phyloP scores from a whole-genome alignment of 2,888 invertebrate species.

The Drosophila paucipuncta region DNA sequence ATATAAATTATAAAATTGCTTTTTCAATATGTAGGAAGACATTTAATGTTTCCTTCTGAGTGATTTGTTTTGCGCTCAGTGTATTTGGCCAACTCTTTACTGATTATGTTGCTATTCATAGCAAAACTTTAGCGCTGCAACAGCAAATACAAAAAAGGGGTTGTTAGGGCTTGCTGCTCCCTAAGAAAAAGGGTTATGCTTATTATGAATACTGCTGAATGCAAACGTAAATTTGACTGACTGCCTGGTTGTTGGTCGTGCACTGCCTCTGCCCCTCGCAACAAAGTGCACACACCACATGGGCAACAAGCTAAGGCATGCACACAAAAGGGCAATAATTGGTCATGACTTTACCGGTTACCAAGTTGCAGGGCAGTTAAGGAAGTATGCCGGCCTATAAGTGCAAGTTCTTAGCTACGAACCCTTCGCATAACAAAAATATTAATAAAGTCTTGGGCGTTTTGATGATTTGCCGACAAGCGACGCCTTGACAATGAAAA shows the following conservation, averaged over 20 bases:
- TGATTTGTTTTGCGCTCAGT: constrained; percentile 25
- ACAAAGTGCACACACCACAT: constrained; percentile 51
- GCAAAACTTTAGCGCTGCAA: constrained; percentile 52
- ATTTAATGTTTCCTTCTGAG: neutral
- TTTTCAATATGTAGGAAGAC: neutral
- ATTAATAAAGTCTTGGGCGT: constrained; percentile 70
- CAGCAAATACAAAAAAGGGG: constrained; percentile 22
- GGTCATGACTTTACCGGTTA: constrained; percentile 76
- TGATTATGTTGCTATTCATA: constrained; percentile 69
- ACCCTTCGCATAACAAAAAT: constrained; percentile 47
- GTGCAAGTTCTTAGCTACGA: constrained; percentile 34
- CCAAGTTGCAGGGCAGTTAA: constrained; percentile 43
- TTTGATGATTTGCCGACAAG: constrained; percentile 75
- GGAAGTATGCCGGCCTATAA: constrained; percentile 16
- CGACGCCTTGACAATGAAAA: constrained; percentile 77
- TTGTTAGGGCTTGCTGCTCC: constrained; percentile 7
- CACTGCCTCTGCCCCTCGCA: constrained; percentile 1
- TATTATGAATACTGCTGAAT: constrained; percentile 53
- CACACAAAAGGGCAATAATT: constrained; percentile 72
- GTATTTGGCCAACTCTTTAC: constrained; percentile 41
- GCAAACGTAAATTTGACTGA: constrained; percentile 15
- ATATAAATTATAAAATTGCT: neutral
- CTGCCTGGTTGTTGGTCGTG: constrained; percentile 2
- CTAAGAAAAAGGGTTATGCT: constrained; percentile 65
- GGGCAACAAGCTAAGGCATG: constrained; percentile 19